phyloP scores from a whole-genome alignment of 2,888 invertebrate species.

The Suillia variegata region DNA sequence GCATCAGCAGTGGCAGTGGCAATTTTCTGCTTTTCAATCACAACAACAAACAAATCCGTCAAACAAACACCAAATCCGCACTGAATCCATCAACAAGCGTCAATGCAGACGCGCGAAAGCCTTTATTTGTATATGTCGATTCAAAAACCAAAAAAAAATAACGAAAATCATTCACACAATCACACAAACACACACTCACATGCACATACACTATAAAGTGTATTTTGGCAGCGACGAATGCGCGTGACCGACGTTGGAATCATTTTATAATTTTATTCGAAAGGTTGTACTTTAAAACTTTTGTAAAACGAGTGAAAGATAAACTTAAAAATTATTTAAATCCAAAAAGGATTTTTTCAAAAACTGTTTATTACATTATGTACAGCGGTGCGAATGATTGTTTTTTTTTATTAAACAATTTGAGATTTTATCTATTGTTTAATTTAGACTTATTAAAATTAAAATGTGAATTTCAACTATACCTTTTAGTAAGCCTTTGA shows the following conservation, averaged over 20 bases:
- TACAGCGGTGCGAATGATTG: no score
- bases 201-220: neutral
- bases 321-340: neutral
- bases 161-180: neutral
- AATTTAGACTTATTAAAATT: no score
- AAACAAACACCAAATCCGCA: conserved; percentile 1
- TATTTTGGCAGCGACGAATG: no score
- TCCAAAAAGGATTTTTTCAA: no score
- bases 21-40: conserved; percentile 3
- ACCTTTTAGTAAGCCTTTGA: no score
- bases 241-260: no score
- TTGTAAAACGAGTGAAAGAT: neutral
- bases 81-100: neutral
- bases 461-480: no score
- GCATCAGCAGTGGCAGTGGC: conserved; percentile 1
- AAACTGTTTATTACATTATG: no score
- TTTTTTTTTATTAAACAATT: no score
- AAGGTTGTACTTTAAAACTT: no score
- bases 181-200: neutral
- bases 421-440: no score
- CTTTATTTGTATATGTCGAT: neutral
- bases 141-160: neutral
- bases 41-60: neutral
- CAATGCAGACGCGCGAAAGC: neutral
- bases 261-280: no score